Conservation (phyloP, 2,113 vertebrate genomes). For the Pygathrix nemaeus region DNA sequence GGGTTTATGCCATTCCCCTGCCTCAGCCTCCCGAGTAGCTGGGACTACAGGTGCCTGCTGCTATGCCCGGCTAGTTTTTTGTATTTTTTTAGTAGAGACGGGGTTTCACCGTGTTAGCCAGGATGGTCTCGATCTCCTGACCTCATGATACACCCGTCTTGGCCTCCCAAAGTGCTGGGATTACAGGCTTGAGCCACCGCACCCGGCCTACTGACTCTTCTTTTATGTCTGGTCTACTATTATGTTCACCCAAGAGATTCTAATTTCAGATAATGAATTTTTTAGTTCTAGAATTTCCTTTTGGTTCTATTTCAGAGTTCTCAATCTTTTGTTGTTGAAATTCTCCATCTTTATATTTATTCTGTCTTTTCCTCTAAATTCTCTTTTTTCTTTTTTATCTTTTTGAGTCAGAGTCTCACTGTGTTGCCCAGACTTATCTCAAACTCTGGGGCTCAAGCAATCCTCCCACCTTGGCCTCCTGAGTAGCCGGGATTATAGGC, state of each 20-base stretch:
- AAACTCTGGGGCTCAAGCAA: not conserved
- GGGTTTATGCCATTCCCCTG: too few species aligned
- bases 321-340: not conserved
- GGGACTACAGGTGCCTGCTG: too few species aligned
- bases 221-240: not conserved
- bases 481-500: not conserved
- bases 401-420: not conserved
- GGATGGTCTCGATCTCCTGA: too few species aligned
- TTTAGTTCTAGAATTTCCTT: not conserved
- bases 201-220: not conserved
- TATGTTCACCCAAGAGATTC: not conserved
- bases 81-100: too few species aligned
- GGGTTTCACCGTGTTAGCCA: too few species aligned
- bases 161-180: too few species aligned
- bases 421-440: not conserved
- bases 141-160: too few species aligned
- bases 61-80: too few species aligned
- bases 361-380: not conserved
- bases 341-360: not conserved
- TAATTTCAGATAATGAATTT: not conserved
- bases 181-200: too few species aligned
- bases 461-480: too few species aligned
- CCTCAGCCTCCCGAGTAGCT: too few species aligned
- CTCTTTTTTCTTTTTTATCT: not conserved
- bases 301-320: not conserved